phyloP scores from a whole-genome alignment of 2,113 vertebrate genomes.

The Fulmarus glacialis region DNA sequence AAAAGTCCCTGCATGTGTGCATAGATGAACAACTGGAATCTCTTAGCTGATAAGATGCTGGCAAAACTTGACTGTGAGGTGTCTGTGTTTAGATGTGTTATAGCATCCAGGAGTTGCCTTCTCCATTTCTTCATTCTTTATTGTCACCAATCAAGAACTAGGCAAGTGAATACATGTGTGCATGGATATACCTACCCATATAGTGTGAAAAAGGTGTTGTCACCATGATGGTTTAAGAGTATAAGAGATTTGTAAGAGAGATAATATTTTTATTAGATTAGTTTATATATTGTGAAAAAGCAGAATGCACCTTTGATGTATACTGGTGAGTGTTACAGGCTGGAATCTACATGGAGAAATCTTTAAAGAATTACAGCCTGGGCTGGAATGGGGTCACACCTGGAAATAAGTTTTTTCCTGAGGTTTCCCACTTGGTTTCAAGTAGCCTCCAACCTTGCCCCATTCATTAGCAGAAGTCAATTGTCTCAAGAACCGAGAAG shows the following conservation, averaged over 20 bases:
- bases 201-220: background rate
- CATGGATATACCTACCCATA: background rate
- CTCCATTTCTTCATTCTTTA: background rate
- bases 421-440: background rate
- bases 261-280: background rate
- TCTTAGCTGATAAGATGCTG: background rate
- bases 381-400: background rate
- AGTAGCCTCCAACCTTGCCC: background rate
- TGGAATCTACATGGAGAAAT: background rate
- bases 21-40: background rate
- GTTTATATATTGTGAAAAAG: background rate
- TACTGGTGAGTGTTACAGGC: background rate
- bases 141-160: background rate
- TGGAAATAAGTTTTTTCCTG: background rate
- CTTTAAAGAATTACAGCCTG: background rate
- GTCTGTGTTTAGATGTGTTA: background rate
- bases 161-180: background rate
- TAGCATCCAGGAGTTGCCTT: background rate
- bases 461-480: background rate
- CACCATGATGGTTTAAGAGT: background rate
- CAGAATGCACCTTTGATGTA: background rate
- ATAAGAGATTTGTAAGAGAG: background rate
- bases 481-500: background rate
- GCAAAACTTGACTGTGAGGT: background rate
- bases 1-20: background rate